Conservation (phyloP, 1,140 invertebrate species). For the Drosophila kohkoa region DNA sequence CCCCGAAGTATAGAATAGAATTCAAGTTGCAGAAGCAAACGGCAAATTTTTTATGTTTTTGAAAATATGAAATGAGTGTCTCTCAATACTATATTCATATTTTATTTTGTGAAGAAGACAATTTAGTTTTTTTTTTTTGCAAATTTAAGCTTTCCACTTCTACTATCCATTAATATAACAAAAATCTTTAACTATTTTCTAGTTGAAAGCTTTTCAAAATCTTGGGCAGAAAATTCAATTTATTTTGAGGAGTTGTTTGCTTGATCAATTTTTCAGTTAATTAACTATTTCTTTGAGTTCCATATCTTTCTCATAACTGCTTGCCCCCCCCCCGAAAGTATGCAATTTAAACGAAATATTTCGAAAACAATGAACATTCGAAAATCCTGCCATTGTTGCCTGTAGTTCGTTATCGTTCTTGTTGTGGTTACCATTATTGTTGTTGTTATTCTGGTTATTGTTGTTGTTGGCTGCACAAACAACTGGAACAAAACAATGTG, state of each 20-base stretch:
- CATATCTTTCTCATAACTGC: not conserved
- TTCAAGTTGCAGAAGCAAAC: too few species aligned
- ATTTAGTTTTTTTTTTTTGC: too few species aligned
- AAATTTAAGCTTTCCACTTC: too few species aligned
- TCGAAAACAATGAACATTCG: constrained; percentile 24
- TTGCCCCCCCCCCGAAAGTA: constrained; percentile 8
- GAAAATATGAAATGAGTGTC: too few species aligned
- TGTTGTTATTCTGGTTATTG: constrained; percentile 3
- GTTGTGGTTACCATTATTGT: constrained; percentile 3
- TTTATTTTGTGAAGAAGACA: too few species aligned
- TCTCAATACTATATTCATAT: too few species aligned
- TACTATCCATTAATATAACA: not conserved
- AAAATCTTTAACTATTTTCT: not conserved
- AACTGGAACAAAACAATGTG: constrained; percentile 32
- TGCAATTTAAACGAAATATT: constrained; percentile 28
- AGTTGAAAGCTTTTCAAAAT: too few species aligned
- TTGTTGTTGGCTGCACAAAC: constrained; percentile 30
- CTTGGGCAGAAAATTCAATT: too few species aligned
- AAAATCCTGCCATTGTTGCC: constrained; percentile 32
- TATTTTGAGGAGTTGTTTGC: not conserved
- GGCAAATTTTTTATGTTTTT: too few species aligned
- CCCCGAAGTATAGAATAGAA: not conserved
- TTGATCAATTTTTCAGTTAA: not conserved
- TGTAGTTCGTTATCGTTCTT: constrained; percentile 15
- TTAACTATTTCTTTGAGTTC: not conserved